Evolutionary conservation across 2,113 vertebrate species (phyloP), one percentile per base, ranked within the genome.

Genomic region (Polyodon spathula): DNA sequence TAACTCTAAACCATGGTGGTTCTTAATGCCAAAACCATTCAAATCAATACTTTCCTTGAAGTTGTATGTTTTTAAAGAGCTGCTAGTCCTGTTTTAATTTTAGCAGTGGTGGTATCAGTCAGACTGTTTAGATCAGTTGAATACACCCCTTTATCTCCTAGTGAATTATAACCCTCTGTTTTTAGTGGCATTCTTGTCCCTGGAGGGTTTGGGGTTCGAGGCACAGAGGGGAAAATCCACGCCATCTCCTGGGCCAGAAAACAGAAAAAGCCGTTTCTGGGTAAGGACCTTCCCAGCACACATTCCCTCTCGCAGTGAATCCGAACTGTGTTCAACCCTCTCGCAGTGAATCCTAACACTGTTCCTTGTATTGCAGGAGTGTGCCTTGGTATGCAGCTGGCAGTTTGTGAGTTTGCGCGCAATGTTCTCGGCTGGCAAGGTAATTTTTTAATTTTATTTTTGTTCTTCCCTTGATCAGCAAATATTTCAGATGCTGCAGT

Each of bases 161-260:
- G 5, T 43, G 37, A 39, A 15, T 2, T n/a, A n/a, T n/a, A n/a
- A n/a, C n/a, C n/a, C n/a, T n/a, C 4, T 65, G 11, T 27, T 0
- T 62, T 14, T 80, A 98, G 94, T 0, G 95, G 95, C 44, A 72
- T 98, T 56, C 80, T 98, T 75, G 95, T 98, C 60, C 95, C 95
- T 1, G 95, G 95, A 61, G 95, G 95, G 46, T 98, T 98, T 67
- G 95, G 95, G 46, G 87, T 97, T 68, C 81, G 95, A 70, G 95
- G 95, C 59, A 97, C 95, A 1, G 95, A 97, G 78, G 95, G 95
- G 61, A 98, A 98, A 84, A 93, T 98, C 69, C 91, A 92, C 17
- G 95, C 95, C 40, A 97, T 98, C 72, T 82, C 79, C 73, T 98
- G 95, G 95, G 95, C 95, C 56, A 88, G 95, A 37, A 96, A 91